A percentile compares a stretch with the other conserved stretches of the same genome.
Conservation (phyloP, 2,797 vertebrate species). For the Chloroceryle inda region DNA sequence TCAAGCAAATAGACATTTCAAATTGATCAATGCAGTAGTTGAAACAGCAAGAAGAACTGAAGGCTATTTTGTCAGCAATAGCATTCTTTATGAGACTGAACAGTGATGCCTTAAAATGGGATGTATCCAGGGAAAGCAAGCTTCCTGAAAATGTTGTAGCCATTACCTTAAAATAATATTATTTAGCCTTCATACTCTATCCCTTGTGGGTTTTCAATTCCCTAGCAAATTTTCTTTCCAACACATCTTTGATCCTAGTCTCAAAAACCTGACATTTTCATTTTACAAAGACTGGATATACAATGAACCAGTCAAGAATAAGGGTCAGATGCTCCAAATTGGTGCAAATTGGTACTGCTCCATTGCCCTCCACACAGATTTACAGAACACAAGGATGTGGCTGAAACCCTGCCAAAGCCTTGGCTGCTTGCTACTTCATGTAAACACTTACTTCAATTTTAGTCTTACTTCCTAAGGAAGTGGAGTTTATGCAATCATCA, state of each 20-base stretch:
- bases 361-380: not conserved
- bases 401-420: not conserved
- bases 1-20: slow-evolving; percentile 22
- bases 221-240: slow-evolving; percentile 60
- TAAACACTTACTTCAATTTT: not conserved
- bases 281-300: slow-evolving; percentile 32
- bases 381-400: not conserved
- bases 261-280: slow-evolving; percentile 48
- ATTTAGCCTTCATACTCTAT: slow-evolving; percentile 55
- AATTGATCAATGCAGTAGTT: slow-evolving; percentile 19
- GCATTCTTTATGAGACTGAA: slow-evolving; percentile 59
- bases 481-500: not conserved
- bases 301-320: slow-evolving; percentile 28
- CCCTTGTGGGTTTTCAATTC: slow-evolving; percentile 66
- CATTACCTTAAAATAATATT: slow-evolving; percentile 64
- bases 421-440: not conserved
- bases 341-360: slow-evolving; percentile 2
- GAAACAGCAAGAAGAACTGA: slow-evolving; percentile 49
- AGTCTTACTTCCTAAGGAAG: not conserved
- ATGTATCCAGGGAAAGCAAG: slow-evolving; percentile 59
- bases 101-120: slow-evolving; percentile 71
- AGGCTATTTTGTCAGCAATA: slow-evolving; percentile 48
- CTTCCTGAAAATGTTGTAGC: slow-evolving; percentile 60
- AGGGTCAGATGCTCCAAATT: slow-evolving; percentile 1
- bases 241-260: slow-evolving; percentile 46